A percentile compares a stretch with the other conserved stretches of the same genome.
phyloP scores from a whole-genome alignment of 2,888 invertebrate species.

The Lasius platythorax region DNA sequence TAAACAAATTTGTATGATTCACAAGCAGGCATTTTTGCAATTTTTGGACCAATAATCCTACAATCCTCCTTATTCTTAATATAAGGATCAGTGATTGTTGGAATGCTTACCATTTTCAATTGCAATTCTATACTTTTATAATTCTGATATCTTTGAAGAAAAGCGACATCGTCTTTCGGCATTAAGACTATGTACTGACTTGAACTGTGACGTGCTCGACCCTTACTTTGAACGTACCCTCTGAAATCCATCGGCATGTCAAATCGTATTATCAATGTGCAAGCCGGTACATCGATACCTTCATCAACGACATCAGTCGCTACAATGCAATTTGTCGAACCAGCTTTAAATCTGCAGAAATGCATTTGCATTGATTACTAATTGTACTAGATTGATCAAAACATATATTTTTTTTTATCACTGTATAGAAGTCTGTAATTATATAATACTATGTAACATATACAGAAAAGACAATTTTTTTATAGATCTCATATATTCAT shows the following conservation, averaged over 20 bases:
- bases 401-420: background rate
- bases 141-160: conserved; percentile 82
- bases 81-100: background rate
- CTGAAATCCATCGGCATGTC: conserved; percentile 91
- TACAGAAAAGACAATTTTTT: background rate
- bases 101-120: conserved; percentile 32
- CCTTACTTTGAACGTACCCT: conserved; percentile 96
- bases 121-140: conserved; percentile 47
- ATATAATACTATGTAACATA: background rate
- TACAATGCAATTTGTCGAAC: conserved; percentile 89
- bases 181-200: conserved; percentile 89
- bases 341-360: conserved; percentile 87
- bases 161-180: conserved; percentile 81
- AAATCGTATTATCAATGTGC: conserved; percentile 92
- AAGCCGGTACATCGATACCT: conserved; percentile 94
- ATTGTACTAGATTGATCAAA: background rate
- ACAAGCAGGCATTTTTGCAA: too few species aligned
- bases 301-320: conserved; percentile 95
- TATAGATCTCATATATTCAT: background rate
- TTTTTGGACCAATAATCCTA: background rate
- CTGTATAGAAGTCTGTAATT: background rate
- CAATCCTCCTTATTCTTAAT: background rate
- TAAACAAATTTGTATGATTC: too few species aligned
- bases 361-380: conserved; percentile 9
- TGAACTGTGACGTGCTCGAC: conserved; percentile 91